These are phyloP conservation scores for Hydropotes inermis DNA, from an alignment of 2,113 vertebrate species.

Conservation along the genomic window DNA sequence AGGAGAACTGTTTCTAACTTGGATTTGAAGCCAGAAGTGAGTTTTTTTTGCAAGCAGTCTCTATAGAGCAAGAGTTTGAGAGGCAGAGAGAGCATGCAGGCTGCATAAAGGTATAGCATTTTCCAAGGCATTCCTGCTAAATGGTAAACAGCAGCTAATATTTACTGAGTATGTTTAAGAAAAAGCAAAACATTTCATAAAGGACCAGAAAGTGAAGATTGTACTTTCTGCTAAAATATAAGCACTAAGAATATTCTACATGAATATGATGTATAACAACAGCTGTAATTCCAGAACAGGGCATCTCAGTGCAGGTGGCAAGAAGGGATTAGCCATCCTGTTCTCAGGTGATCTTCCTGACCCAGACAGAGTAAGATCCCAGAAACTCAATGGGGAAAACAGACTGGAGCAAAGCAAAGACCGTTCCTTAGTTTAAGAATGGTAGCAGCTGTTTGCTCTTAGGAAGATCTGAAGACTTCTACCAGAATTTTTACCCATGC, in stretches of 20 bases:
- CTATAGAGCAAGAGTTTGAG: neutral
- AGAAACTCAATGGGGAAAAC: neutral
- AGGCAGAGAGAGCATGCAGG: neutral
- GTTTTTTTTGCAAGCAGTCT: neutral
- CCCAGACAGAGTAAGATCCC: neutral
- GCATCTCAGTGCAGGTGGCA: neutral
- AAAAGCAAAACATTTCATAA: neutral
- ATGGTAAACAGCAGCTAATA: neutral
- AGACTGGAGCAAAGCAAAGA: neutral
- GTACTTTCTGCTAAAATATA: neutral
- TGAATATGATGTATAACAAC: neutral
- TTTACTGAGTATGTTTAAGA: neutral
- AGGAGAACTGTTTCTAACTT: neutral
- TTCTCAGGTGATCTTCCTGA: neutral
- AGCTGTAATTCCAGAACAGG: neutral
- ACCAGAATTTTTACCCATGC: neutral
- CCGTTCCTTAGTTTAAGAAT: neutral
- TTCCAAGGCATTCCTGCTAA: neutral
- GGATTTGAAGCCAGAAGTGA: neutral
- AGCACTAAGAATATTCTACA: neutral
- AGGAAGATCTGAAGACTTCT: neutral
- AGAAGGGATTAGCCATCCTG: neutral
- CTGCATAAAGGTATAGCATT: neutral
- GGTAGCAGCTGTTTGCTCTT: neutral
- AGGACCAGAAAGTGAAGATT: neutral